Evolutionary conservation across 2,888 invertebrate species (phyloP).

Genomic region (Synanthedon myopaeformis): DNA sequence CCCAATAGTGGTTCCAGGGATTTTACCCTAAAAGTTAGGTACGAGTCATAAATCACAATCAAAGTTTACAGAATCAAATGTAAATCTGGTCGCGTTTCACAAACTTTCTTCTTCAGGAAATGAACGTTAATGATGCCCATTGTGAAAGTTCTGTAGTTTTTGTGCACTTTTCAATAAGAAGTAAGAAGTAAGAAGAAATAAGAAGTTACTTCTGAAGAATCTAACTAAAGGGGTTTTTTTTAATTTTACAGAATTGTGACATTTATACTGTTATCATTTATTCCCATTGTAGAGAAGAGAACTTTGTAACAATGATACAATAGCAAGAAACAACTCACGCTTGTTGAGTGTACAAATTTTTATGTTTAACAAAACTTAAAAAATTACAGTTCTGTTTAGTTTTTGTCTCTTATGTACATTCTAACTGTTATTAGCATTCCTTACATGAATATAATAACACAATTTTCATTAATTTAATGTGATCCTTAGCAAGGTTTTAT

Average conservation of each 20-base stretch:
- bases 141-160: slow-evolving; percentile 30
- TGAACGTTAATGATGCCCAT: slow-evolving; percentile 36
- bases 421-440: no score
- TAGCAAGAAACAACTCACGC: no score
- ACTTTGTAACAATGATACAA: no score
- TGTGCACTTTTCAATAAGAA: slow-evolving; percentile 27
- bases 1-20: neutral
- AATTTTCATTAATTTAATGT: no score
- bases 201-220: slow-evolving; percentile 12
- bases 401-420: no score
- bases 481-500: no score
- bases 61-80: slow-evolving; percentile 17
- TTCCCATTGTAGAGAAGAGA: no score
- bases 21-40: neutral
- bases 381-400: no score
- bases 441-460: no score
- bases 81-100: slow-evolving; percentile 40
- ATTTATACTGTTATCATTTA: no score
- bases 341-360: no score
- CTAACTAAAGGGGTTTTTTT: neutral
- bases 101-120: slow-evolving; percentile 18
- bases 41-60: neutral
- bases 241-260: neutral
- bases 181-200: slow-evolving; percentile 21
- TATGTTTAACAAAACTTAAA: no score